A percentile compares a stretch with the other conserved stretches of the same genome.
Evolutionary conservation across 2,888 invertebrate species (phyloP).

Genomic region (Teinopalpus imperialis): DNA sequence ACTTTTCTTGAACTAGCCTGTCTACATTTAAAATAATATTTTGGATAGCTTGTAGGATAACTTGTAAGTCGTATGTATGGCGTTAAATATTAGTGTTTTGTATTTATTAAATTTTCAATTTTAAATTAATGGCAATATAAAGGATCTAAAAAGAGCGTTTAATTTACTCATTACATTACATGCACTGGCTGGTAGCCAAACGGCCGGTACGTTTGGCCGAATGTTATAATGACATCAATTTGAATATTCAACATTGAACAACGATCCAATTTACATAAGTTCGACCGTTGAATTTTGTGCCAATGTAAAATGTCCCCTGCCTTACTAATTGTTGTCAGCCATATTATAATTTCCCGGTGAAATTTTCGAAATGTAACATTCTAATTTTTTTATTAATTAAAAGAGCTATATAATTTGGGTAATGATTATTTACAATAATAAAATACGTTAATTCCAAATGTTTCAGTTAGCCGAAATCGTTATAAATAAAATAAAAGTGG

Average conservation of each 20-base stretch:
- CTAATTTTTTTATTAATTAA: slow-evolving; percentile 4
- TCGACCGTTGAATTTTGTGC: slow-evolving; percentile 78
- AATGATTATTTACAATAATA: slow-evolving; percentile 30
- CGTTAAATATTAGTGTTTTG: too few species aligned
- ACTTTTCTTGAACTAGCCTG: too few species aligned
- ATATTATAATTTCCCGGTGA: slow-evolving; percentile 27
- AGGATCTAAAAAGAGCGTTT: slow-evolving; percentile 50
- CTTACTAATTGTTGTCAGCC: slow-evolving; percentile 59
- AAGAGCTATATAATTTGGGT: slow-evolving; percentile 25
- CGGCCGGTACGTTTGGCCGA: slow-evolving; percentile 66
- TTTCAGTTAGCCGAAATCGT: slow-evolving; percentile 68
- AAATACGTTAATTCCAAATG: slow-evolving; percentile 34
- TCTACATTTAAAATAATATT: too few species aligned
- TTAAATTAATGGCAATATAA: slow-evolving; percentile 38
- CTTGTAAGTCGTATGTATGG: too few species aligned
- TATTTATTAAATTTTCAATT: slow-evolving; percentile 2
- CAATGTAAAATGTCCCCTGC: slow-evolving; percentile 69
- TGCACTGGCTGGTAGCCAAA: slow-evolving; percentile 76
- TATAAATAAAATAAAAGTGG: slow-evolving; percentile 68
- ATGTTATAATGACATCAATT: slow-evolving; percentile 82
- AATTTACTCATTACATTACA: slow-evolving; percentile 76
- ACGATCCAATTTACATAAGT: slow-evolving; percentile 79
- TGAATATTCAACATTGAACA: slow-evolving; percentile 81
- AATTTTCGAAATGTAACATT: slow-evolving; percentile 26
- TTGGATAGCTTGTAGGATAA: too few species aligned